Percentiles rank a stretch among this genome's conserved stretches.
Evolutionary conservation across 2,888 invertebrate genomes (phyloP).

Genomic region (Suillia variegata): DNA sequence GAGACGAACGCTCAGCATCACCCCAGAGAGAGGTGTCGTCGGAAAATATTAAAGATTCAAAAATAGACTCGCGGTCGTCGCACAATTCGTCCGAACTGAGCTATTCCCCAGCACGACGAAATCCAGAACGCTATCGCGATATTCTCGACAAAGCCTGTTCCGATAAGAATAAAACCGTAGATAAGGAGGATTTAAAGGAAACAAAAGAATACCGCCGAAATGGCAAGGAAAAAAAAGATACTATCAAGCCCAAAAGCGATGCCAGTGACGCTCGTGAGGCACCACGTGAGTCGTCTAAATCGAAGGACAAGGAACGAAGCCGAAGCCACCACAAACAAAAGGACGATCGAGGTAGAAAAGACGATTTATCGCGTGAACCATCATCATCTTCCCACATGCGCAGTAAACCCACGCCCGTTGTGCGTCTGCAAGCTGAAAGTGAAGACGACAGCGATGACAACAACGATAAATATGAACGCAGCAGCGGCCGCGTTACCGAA

Average conservation of each 20-base stretch:
- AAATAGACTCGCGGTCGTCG: conserved; percentile 31
- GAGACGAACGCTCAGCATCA: conserved; percentile 20
- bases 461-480: conserved; percentile 58
- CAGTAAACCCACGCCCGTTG: conserved; percentile 61
- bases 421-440: conserved; percentile 67
- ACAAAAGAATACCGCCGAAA: conserved; percentile 29
- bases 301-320: conserved; percentile 21
- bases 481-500: no score
- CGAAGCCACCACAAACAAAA: conserved; percentile 22
- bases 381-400: conserved; percentile 11
- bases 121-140: conserved; percentile 73
- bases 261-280: conserved; percentile 4
- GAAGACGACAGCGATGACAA: conserved; percentile 67
- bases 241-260: no score
- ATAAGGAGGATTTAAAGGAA: conserved; percentile 20
- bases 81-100: conserved; percentile 64
- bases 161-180: conserved; percentile 8
- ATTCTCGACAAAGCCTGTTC: conserved; percentile 62
- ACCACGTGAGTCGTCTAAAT: neutral
- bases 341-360: conserved; percentile 22
- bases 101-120: conserved; percentile 72
- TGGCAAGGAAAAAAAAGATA: conserved; percentile 13
- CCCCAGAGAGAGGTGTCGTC: conserved; percentile 3
- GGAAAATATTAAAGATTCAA: conserved; percentile 12
- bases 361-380: conserved; percentile 13